Percentiles rank a stretch among this genome's conserved stretches.
phyloP scores from a whole-genome alignment of 2,888 invertebrate genomes.

The Pogonocherus hispidulus region DNA sequence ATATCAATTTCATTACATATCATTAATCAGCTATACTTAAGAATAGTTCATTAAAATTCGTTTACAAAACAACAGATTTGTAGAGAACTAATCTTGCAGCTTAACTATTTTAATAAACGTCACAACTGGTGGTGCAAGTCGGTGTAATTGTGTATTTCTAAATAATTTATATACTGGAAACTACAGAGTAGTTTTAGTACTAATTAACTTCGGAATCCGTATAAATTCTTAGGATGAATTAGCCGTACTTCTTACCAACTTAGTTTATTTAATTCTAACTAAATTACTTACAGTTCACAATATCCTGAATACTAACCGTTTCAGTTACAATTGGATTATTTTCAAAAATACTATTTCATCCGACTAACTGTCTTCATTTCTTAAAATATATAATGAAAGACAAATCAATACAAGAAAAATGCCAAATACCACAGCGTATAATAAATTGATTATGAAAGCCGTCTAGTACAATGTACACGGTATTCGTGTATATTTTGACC shows the following conservation, averaged over 20 bases:
- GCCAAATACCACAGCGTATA: no score
- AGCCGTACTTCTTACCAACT: not conserved
- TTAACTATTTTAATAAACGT: not conserved
- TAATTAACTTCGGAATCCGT: not conserved
- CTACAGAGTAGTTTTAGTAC: not conserved
- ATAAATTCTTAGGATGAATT: not conserved
- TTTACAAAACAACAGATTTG: not conserved
- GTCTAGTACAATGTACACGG: no score
- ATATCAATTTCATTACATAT: no score
- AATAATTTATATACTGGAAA: not conserved
- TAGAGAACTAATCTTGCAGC: not conserved
- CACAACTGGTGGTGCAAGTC: not conserved
- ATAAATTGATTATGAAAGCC: no score
- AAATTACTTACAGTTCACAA: not conserved
- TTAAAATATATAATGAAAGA: no score
- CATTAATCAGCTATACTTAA: no score
- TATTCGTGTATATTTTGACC: no score
- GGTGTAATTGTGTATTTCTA: conserved; percentile 1
- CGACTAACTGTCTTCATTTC: no score
- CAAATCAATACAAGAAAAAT: no score
- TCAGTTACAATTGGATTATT: no score
- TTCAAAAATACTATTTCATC: no score
- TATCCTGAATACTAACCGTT: not conserved
- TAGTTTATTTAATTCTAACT: not conserved
- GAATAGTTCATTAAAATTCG: not conserved